phyloP scores from a whole-genome alignment of 2,113 vertebrate species.

The Campylorhamphus procurvoides region DNA sequence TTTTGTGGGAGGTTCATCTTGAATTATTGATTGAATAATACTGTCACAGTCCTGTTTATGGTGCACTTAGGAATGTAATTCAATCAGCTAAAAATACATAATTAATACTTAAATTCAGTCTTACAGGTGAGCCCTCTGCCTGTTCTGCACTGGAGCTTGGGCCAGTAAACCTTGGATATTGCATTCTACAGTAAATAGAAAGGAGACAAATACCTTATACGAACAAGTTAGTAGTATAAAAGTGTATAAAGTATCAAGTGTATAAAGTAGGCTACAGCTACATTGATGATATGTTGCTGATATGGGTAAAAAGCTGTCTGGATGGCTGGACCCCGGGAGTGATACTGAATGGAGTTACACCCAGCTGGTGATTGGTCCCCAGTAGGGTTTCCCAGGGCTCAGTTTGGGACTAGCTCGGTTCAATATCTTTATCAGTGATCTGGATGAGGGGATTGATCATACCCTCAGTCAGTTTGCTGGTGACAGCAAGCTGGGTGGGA shows the following conservation, averaged over 20 bases:
- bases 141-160: not conserved
- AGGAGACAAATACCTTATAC: not conserved
- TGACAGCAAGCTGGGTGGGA: not conserved
- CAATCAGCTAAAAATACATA: not conserved
- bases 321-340: too few species aligned
- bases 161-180: not conserved
- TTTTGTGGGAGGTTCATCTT: not conserved
- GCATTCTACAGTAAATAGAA: not conserved
- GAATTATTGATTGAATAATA: not conserved
- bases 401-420: not conserved
- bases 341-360: not conserved
- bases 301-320: not conserved
- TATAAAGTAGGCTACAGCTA: not conserved
- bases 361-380: rapidly evolving
- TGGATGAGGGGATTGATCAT: not conserved
- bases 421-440: rapidly evolving
- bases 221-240: not conserved
- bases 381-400: not conserved
- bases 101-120: not conserved
- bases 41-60: not conserved
- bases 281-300: not conserved
- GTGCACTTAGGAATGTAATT: not conserved
- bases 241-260: not conserved
- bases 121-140: not conserved
- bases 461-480: not conserved